These are phyloP conservation scores for Caiman crocodilus DNA, from an alignment of 2,797 vertebrate species.

Conservation along the genomic window DNA sequence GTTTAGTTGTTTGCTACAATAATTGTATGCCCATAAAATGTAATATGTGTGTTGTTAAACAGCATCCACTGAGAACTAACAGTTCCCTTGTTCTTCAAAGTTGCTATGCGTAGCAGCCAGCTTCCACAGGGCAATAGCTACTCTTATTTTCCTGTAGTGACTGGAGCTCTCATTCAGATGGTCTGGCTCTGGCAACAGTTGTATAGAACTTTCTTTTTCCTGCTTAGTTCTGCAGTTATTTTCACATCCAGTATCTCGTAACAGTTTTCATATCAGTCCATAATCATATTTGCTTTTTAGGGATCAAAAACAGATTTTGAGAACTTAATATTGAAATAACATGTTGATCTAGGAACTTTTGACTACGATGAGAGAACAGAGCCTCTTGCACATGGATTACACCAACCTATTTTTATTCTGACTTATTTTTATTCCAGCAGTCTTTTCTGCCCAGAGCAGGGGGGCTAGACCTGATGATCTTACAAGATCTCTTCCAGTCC, in stretches of 20 bases:
- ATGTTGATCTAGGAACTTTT: background rate
- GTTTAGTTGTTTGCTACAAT: background rate
- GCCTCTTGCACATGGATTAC: background rate
- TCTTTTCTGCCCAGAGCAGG: too few relatives aligned
- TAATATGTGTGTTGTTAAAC: background rate
- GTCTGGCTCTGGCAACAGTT: background rate
- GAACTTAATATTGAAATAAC: background rate
- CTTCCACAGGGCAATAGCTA: background rate
- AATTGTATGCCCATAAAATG: background rate
- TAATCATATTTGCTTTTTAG: background rate
- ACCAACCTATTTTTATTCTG: background rate
- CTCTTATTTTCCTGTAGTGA: background rate
- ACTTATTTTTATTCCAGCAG: background rate
- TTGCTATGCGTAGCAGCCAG: background rate
- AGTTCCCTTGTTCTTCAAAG: background rate
- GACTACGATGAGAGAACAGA: background rate
- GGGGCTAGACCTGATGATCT: too few relatives aligned
- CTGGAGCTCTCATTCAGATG: background rate
- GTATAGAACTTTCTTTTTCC: background rate
- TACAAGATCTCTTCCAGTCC: too few relatives aligned
- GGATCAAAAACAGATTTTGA: background rate
- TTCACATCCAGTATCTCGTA: background rate
- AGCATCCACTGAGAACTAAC: background rate
- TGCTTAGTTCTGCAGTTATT: background rate
- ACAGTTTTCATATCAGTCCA: background rate